Evolutionary conservation across 2,888 invertebrate genomes (phyloP).

Genomic region (Rhamphomyia laevipes): DNA sequence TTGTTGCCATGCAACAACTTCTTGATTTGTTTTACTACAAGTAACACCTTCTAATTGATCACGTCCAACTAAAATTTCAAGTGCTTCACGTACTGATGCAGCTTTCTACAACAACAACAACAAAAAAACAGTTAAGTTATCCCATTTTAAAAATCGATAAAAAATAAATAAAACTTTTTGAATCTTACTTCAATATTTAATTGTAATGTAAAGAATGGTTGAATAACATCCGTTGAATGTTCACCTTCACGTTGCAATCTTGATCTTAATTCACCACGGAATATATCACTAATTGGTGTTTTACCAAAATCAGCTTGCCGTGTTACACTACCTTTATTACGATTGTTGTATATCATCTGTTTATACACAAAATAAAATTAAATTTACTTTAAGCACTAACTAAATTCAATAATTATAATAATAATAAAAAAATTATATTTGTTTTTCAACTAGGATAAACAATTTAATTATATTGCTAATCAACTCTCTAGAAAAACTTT

Average conservation of each 20-base stretch:
- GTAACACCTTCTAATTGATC: conserved; percentile 81
- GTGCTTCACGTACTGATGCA: conserved; percentile 70
- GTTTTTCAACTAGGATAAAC: conserved; percentile 37
- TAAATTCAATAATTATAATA: neutral
- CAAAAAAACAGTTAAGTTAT: conserved; percentile 15
- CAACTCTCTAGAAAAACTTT: conserved; percentile 14
- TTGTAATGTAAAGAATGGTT: conserved; percentile 92
- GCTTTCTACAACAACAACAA: no score
- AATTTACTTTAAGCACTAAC: neutral
- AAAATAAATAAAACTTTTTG: neutral
- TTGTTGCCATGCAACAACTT: conserved; percentile 83
- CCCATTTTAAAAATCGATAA: no score
- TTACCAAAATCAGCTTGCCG: conserved; percentile 68
- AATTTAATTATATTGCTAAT: conserved; percentile 4
- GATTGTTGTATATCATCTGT: conserved; percentile 52
- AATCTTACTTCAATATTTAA: conserved; percentile 76
- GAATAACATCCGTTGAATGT: conserved; percentile 75
- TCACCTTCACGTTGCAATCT: conserved; percentile 58
- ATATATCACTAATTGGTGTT: conserved; percentile 86
- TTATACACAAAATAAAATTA: neutral
- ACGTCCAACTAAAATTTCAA: conserved; percentile 73
- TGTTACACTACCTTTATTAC: conserved; percentile 81
- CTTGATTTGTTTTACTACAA: conserved; percentile 65
- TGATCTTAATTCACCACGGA: conserved; percentile 82
- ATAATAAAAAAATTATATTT: conserved; percentile 4